phyloP scores from a whole-genome alignment of 2,113 vertebrate species.

The Poeciliopsis retropinna region DNA sequence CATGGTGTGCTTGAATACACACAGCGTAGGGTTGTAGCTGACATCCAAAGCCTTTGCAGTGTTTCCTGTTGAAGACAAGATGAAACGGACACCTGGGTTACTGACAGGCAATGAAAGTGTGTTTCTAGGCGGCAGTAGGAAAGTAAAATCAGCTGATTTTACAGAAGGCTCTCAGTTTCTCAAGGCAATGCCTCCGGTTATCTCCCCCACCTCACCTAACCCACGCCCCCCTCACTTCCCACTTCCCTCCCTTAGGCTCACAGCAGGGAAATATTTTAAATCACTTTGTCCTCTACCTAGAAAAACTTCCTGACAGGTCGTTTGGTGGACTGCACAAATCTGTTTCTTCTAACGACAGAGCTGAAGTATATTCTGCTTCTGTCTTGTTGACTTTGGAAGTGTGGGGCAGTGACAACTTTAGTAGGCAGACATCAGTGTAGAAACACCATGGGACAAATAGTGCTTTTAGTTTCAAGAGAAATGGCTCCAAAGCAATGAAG shows the following conservation, averaged over 20 bases:
- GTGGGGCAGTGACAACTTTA: conserved; percentile 52
- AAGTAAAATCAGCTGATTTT: conserved; percentile 49
- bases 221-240: neutral
- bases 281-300: conserved; percentile 66
- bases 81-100: conserved; percentile 47
- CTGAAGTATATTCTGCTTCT: conserved; percentile 40
- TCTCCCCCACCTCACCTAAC: conserved; percentile 26
- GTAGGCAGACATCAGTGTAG: conserved; percentile 32
- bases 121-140: conserved; percentile 37
- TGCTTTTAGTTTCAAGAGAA: conserved; percentile 44
- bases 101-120: conserved; percentile 12
- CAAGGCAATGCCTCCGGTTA: conserved; percentile 68
- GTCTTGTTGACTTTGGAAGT: conserved; percentile 51
- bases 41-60: conserved; percentile 5
- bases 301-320: conserved; percentile 64
- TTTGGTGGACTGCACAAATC: conserved; percentile 56
- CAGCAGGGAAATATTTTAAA: conserved; percentile 64
- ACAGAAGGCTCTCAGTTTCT: conserved; percentile 68
- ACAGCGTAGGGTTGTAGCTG: neutral
- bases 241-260: conserved; percentile 55
- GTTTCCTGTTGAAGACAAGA: conserved; percentile 32
- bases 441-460: conserved; percentile 37
- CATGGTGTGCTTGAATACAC: too few relatives aligned
- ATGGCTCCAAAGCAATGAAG: conserved; percentile 22
- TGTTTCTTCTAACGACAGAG: conserved; percentile 42